phyloP scores from a whole-genome alignment of 2,113 vertebrate genomes.

The Callorhinus ursinus region DNA sequence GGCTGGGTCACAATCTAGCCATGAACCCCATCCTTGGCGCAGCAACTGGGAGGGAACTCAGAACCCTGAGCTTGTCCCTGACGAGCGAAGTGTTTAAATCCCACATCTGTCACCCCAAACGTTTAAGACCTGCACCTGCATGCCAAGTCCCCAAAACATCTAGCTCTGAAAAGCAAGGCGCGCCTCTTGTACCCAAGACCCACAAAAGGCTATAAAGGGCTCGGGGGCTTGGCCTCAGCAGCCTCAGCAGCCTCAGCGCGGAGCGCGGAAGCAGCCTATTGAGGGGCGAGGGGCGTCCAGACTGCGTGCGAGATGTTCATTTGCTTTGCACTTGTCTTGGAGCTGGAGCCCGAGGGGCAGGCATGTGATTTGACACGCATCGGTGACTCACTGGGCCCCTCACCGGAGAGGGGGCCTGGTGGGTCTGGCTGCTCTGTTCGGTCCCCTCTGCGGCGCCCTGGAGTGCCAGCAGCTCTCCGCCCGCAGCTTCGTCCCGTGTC shows the following conservation, averaged over 20 bases:
- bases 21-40: background rate
- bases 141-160: background rate
- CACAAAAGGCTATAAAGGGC: background rate
- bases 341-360: background rate
- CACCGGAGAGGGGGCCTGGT: background rate
- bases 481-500: fast-evolving
- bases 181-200: background rate
- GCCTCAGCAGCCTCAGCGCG: background rate
- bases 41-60: background rate
- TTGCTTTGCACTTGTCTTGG: background rate
- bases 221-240: background rate
- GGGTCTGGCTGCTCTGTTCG: background rate
- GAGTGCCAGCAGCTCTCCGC: background rate
- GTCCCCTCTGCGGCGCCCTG: background rate
- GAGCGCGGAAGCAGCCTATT: background rate
- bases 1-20: background rate
- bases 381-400: background rate
- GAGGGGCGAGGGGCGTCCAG: background rate
- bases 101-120: background rate
- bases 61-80: background rate
- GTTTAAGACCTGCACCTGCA: background rate
- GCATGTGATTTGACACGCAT: background rate
- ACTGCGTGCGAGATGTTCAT: background rate
- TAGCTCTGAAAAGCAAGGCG: background rate
- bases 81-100: background rate